phyloP scores from a whole-genome alignment of 2,113 vertebrate species.

The Engystomops pustulosus region DNA sequence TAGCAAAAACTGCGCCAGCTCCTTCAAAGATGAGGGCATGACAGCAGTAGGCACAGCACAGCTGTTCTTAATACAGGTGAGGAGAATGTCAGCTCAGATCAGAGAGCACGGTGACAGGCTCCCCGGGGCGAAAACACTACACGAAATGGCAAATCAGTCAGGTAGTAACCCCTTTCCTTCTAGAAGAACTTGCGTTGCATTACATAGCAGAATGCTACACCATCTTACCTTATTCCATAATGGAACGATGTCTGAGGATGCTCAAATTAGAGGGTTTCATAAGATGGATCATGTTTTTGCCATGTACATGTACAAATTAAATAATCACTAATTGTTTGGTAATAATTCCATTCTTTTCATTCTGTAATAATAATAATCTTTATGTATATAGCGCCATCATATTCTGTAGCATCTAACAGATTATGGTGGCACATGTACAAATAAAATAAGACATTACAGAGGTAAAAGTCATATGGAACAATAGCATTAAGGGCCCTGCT shows the following conservation, averaged over 20 bases:
- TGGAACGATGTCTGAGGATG: not conserved
- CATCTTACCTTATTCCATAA: too few species aligned
- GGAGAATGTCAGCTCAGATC: conserved; percentile 45
- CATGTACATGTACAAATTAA: too few species aligned
- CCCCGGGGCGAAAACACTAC: conserved; percentile 24
- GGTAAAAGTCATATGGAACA: too few species aligned
- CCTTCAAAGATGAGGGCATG: conserved; percentile 13
- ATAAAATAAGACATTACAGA: too few species aligned
- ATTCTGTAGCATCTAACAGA: too few species aligned
- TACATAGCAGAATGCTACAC: not conserved
- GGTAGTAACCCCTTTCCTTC: not conserved
- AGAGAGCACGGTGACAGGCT: conserved; percentile 2
- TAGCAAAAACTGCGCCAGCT: not conserved
- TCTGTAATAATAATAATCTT: too few species aligned
- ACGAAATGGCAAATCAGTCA: conserved; percentile 31
- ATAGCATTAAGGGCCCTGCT: too few species aligned
- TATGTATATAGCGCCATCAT: too few species aligned
- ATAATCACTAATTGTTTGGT: too few species aligned
- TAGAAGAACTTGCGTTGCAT: not conserved
- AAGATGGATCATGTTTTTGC: too few species aligned
- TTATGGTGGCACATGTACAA: too few species aligned
- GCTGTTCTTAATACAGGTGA: conserved; percentile 53
- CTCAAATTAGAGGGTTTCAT: not conserved
- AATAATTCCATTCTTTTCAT: too few species aligned
- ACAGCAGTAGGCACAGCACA: conserved; percentile 39